These are phyloP conservation scores for Samia ricini DNA, from an alignment of 1,140 invertebrate genomes.

Conservation along the genomic window DNA sequence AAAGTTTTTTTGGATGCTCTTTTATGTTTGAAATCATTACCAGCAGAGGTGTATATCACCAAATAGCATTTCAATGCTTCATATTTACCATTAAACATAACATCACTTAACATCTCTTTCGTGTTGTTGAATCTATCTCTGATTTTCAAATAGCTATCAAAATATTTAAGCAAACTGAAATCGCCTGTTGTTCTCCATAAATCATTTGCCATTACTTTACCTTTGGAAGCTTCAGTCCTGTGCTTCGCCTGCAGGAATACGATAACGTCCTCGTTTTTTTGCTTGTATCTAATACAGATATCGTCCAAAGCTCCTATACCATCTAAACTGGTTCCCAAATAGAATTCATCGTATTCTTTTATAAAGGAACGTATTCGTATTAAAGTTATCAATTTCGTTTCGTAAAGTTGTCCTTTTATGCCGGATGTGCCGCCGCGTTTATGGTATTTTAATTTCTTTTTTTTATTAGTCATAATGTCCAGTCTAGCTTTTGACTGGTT, in stretches of 20 bases:
- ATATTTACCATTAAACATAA: constrained; percentile 9
- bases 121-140: neutral
- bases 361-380: constrained; percentile 1
- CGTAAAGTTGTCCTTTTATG: constrained; percentile 4
- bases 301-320: constrained; percentile 17
- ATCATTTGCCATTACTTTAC: constrained; percentile 2
- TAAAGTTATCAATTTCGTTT: constrained; percentile 2
- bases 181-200: neutral
- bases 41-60: constrained; percentile 17
- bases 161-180: constrained; percentile 12
- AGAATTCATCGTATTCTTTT: constrained; percentile 1
- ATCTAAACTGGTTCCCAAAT: constrained; percentile 12
- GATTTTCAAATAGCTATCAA: constrained; percentile 15
- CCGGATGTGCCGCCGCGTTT: constrained; percentile 3
- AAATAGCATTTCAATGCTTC: constrained; percentile 11
- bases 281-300: constrained; percentile 11
- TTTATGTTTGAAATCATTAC: neutral
- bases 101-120: neutral
- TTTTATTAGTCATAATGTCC: neutral
- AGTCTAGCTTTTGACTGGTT: neutral
- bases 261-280: neutral
- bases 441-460: neutral
- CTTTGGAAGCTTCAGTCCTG: constrained; percentile 3
- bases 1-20: neutral
- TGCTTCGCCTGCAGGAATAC: constrained; percentile 19